Conservation (phyloP, 2,888 invertebrate species). For the Oeneis ivallda region DNA sequence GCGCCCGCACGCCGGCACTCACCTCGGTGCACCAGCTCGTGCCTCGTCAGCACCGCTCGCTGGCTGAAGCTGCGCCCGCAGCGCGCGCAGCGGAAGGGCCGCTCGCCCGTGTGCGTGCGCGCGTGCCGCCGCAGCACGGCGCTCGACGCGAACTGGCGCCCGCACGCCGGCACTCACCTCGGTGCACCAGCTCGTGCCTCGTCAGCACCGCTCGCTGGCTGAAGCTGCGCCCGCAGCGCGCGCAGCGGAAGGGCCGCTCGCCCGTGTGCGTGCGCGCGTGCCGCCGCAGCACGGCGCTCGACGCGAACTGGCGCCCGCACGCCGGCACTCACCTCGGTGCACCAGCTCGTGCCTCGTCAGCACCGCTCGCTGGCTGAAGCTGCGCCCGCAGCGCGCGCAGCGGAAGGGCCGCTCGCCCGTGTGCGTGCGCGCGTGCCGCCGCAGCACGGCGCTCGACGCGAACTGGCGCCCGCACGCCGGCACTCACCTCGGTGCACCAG, state of each 20-base stretch:
- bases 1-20: conserved; percentile 82
- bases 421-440: conserved; percentile 62
- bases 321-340: conserved; percentile 58
- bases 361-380: conserved; percentile 89
- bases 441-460: conserved; percentile 53
- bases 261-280: conserved; percentile 80
- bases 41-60: conserved; percentile 86
- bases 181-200: conserved; percentile 78
- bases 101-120: conserved; percentile 82
- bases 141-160: conserved; percentile 82
- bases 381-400: conserved; percentile 54
- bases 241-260: conserved; percentile 64
- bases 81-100: conserved; percentile 54
- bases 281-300: background rate
- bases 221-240: conserved; percentile 72
- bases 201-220: conserved; percentile 88
- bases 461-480: conserved; percentile 84
- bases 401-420: conserved; percentile 77
- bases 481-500: conserved; percentile 49
- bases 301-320: conserved; percentile 85
- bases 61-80: conserved; percentile 84
- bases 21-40: conserved; percentile 64
- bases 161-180: conserved; percentile 75
- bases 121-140: background rate
- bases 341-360: conserved; percentile 83